Evolutionary conservation across 1,140 invertebrate species (phyloP).

Genomic region (Drosophila leontia): DNA sequence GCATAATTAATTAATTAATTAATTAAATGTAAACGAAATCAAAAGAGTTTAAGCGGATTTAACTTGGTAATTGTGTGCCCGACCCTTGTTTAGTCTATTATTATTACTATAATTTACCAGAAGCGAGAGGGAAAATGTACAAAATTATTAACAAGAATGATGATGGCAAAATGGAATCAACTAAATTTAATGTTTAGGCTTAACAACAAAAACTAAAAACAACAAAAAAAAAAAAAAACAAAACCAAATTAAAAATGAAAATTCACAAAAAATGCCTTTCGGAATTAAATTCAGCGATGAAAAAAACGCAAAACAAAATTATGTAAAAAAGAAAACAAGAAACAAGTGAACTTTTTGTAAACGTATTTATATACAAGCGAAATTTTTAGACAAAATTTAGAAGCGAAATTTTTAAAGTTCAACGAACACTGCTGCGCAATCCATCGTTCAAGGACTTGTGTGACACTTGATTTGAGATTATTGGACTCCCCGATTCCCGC

Average conservation of each 20-base stretch:
- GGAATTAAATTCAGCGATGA: slow-evolving; percentile 83
- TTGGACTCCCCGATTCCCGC: slow-evolving; percentile 1
- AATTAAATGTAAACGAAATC: slow-evolving; percentile 43
- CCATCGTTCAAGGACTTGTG: slow-evolving; percentile 6
- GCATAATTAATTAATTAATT: slow-evolving; percentile 42
- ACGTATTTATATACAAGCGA: slow-evolving; percentile 70
- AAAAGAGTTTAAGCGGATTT: slow-evolving; percentile 45
- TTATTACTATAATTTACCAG: slow-evolving; percentile 34
- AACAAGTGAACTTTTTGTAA: slow-evolving; percentile 64
- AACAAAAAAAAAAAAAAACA: slow-evolving; percentile 18
- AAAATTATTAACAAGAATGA: slow-evolving; percentile 50
- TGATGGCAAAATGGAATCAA: slow-evolving; percentile 62
- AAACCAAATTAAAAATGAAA: slow-evolving; percentile 38
- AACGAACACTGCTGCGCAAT: slow-evolving; percentile 22
- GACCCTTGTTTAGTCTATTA: slow-evolving; percentile 49
- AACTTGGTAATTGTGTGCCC: slow-evolving; percentile 74
- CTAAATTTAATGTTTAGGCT: slow-evolving; percentile 83
- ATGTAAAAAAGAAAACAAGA: slow-evolving; percentile 35
- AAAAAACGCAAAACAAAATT: slow-evolving; percentile 58
- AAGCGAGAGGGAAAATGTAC: slow-evolving; percentile 56
- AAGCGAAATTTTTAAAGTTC: slow-evolving; percentile 66
- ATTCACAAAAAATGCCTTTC: slow-evolving; percentile 84
- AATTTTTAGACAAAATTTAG: slow-evolving; percentile 76
- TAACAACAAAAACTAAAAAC: slow-evolving; percentile 50
- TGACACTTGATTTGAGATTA: slow-evolving; percentile 33